These are phyloP conservation scores for Blomia tropicalis DNA, from an alignment of 2,888 invertebrate species.

Conservation along the genomic window DNA sequence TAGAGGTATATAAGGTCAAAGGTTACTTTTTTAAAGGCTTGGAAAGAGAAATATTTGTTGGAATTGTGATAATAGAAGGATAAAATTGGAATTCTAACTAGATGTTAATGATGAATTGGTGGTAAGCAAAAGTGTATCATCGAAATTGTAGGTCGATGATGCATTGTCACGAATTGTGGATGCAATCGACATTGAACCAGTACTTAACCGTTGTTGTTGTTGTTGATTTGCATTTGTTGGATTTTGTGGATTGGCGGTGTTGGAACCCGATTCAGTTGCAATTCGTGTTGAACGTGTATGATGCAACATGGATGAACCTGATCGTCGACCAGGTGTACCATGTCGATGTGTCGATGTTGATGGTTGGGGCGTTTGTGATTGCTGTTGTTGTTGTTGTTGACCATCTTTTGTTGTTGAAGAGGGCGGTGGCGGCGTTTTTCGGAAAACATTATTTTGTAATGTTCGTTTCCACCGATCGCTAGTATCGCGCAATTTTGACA, in stretches of 20 bases:
- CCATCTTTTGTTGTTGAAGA: neutral
- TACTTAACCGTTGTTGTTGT: neutral
- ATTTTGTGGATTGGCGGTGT: no score
- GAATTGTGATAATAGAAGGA: neutral
- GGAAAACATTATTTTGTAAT: slow-evolving; percentile 36
- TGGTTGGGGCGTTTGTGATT: neutral
- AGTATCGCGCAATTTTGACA: slow-evolving; percentile 40
- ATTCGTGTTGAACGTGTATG: no score
- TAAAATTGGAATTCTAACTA: neutral
- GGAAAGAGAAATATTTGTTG: neutral
- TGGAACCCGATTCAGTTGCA: no score
- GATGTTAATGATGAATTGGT: neutral
- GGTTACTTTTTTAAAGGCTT: neutral
- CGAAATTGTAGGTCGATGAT: neutral
- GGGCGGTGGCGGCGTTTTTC: slow-evolving; percentile 25
- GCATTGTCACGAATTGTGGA: neutral
- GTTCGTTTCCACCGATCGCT: slow-evolving; percentile 41
- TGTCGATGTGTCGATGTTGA: neutral
- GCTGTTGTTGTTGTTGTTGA: neutral
- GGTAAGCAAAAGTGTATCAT: neutral
- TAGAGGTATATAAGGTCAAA: neutral
- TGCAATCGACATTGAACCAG: neutral
- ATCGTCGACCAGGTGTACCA: neutral
- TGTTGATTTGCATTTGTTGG: neutral
- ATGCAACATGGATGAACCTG: neutral